Evolutionary conservation across 2,888 invertebrate species (phyloP).

Genomic region (Melanostoma scalare): DNA sequence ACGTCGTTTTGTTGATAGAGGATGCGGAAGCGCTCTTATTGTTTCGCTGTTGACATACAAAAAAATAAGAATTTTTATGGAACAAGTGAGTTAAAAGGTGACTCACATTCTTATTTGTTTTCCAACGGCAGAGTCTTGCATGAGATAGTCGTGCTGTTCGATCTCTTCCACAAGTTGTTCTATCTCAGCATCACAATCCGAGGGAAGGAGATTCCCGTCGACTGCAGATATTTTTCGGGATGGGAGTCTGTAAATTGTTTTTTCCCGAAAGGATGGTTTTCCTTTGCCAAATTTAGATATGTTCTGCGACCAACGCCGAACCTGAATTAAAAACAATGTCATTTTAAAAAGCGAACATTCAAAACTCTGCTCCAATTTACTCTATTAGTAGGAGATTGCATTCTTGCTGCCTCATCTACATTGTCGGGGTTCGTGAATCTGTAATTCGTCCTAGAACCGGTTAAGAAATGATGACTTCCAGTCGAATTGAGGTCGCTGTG

Average conservation of each 20-base stretch:
- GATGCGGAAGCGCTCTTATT: constrained; percentile 87
- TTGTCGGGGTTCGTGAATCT: constrained; percentile 68
- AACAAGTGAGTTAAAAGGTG: no score
- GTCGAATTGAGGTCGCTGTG: constrained; percentile 75
- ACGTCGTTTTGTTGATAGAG: constrained; percentile 86
- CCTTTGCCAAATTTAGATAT: constrained; percentile 74
- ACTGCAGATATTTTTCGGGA: constrained; percentile 74
- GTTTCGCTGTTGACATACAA: constrained; percentile 84
- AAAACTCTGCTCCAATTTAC: constrained; percentile 37
- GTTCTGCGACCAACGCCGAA: constrained; percentile 76
- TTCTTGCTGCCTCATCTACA: constrained; percentile 57
- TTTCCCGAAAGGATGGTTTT: constrained; percentile 70
- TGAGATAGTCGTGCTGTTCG: constrained; percentile 85
- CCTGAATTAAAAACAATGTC: constrained; percentile 51
- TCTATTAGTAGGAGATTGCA: constrained; percentile 75
- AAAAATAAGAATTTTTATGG: no score
- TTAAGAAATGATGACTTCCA: constrained; percentile 74
- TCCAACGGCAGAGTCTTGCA: constrained; percentile 86
- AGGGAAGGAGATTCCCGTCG: constrained; percentile 71
- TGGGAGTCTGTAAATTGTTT: constrained; percentile 74
- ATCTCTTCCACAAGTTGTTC: constrained; percentile 86
- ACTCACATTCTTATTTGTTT: constrained; percentile 85
- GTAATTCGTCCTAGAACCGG: constrained; percentile 73
- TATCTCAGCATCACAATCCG: constrained; percentile 80
- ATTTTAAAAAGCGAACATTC: no score